Evolutionary conservation across 2,888 invertebrate genomes (phyloP).

Genomic region (Leucophenga montana): DNA sequence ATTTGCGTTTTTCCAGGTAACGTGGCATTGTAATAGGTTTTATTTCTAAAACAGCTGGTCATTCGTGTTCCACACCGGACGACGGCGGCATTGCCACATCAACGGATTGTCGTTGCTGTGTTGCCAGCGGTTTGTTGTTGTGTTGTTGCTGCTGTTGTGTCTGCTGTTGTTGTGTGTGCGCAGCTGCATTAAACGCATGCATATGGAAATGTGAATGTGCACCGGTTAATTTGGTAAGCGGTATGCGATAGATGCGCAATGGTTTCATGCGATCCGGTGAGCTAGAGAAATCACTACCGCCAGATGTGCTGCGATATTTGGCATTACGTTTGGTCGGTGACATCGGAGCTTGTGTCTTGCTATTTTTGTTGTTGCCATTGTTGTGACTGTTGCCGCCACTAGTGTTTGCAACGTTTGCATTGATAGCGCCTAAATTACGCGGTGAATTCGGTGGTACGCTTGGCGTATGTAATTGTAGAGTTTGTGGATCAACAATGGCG

Average conservation of each 20-base stretch:
- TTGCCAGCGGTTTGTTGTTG: too few relatives aligned
- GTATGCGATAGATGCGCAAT: constrained; percentile 66
- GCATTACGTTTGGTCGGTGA: constrained; percentile 61
- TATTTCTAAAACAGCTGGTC: constrained; percentile 22
- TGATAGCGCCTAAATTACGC: not conserved
- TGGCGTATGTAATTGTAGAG: constrained; percentile 34
- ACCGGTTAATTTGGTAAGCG: constrained; percentile 63
- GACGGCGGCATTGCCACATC: too few relatives aligned
- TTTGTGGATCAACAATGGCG: constrained; percentile 12
- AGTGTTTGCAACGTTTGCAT: too few relatives aligned
- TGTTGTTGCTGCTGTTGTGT: too few relatives aligned
- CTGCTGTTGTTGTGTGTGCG: constrained; percentile 16
- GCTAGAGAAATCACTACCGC: constrained; percentile 33
- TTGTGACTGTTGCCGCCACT: too few relatives aligned
- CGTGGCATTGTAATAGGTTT: not conserved
- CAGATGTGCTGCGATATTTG: constrained; percentile 56
- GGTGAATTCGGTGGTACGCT: constrained; percentile 63
- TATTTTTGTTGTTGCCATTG: constrained; percentile 24
- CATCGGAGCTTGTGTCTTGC: constrained; percentile 52
- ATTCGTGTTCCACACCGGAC: too few relatives aligned
- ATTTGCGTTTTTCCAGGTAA: constrained; percentile 42
- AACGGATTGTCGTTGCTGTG: too few relatives aligned
- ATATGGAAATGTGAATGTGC: constrained; percentile 67
- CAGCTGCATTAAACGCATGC: constrained; percentile 53
- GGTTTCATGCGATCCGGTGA: constrained; percentile 64